Evolutionary conservation across 2,888 invertebrate species (phyloP), one percentile per base, ranked within the genome.

Genomic region (Drosophila meridiana): DNA sequence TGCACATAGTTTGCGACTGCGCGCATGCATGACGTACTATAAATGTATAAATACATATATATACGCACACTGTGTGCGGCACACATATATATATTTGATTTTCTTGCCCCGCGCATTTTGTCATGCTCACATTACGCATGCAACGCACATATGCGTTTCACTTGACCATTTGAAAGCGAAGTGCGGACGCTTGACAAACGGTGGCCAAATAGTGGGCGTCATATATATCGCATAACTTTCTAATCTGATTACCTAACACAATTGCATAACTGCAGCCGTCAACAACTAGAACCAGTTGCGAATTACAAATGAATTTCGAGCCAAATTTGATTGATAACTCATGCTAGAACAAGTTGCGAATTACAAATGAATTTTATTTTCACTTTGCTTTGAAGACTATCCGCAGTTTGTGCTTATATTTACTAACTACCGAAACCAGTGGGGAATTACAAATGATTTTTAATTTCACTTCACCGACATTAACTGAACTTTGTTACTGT

Each of bases 141-240:
- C 85, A 63, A 13, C 26, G 72, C 87, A 88, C 88, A 84, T 45
- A 88, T 85, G 42, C 83, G 78, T 87, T 87, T 87, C 87, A 87
- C 87, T 82, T 83, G 83, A 77, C 80, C 84, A 88, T 88, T 87
- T 88, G 84, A 87, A 87, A 76, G 76, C 74, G 59, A 69, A 82
- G 53, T 67, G 66, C 73, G 67, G 53, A 73, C 58, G 61, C 72
- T 45, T 58, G 50, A 57, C 52, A 59, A 30, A 20, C 65, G 64
- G 55, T 65, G 48, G 77, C 69, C 73, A 84, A 74, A 63, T 70
- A 4, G 40, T 42, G 77, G 80, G 72, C 72, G 70, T 69, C 82
- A 80, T 80, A 85, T 74, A 69, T 68, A 58, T 36, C n/a, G 42
- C 30, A 32, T 78, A 75, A 88, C 87, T 87, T 87, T 87, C 87